Base-by-base conservation (phyloP, 2,113 vertebrate species). In the Pogona vitticeps region DNA sequence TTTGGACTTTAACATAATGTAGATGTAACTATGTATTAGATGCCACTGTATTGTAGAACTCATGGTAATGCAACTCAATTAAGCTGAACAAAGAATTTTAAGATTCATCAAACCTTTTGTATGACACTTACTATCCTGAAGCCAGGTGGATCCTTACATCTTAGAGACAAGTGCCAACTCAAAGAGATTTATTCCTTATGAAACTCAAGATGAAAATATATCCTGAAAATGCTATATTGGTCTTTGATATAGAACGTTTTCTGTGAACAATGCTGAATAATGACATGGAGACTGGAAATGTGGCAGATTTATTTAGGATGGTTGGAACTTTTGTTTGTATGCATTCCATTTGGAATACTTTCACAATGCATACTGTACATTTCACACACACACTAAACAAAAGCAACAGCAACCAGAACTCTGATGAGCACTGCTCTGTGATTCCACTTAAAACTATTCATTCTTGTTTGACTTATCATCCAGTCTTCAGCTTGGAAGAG, bases 401-500 rank as follows among this genome's bases (percentile, higher is more conserved):
- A 1, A 28, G 17, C n/a, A n/a, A n/a, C n/a, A n/a, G n/a, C n/a
- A n/a, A n/a, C n/a, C n/a, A n/a, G n/a, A n/a, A n/a, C 72, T 73
- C n/a, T n/a, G n/a, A 26, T 26, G 23, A 33, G 1, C 0, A 1
- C 73, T 36, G 76, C 59, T 13, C 18, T 38, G 1, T 28, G 36
- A 6, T 46, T 78, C 15, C 0, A 0, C 46, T 77, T 52, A 79
- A 85, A 20, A 61, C 14, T 0, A 0, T 79, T 80, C 6, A 0
- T 21, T 68, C 58, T 81, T 15, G 68, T 83, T 84, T 82, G 84
- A 72, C 38, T 78, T 42, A 0, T 79, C 68, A 1, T 1, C 38
- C 72, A 87, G 31, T 0, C 0, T 78, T 80, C 6, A 13, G 52
- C 3, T 73, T 86, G 2, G 1, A 83, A 58, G 68, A 83, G 79